Conservation (phyloP, 2,797 vertebrate genomes). For the Sebastiscus tertius region DNA sequence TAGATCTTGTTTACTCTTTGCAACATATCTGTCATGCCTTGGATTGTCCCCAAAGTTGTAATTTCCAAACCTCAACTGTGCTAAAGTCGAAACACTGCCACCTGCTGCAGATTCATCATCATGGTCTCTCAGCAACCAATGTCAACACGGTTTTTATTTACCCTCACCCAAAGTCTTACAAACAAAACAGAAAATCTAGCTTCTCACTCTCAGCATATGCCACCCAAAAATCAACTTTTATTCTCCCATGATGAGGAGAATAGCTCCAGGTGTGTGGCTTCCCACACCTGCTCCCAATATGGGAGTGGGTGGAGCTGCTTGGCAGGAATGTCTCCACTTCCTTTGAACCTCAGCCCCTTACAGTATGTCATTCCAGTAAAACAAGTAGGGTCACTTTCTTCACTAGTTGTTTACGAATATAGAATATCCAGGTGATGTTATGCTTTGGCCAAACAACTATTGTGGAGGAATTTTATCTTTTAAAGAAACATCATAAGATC, state of each 20-base stretch:
- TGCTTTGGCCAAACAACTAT: not conserved
- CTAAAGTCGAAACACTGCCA: constrained; percentile 39
- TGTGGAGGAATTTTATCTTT: not conserved
- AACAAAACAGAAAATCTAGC: too few species aligned
- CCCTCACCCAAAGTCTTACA: fast-evolving
- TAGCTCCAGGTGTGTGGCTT: not conserved
- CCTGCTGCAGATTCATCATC: constrained; percentile 51
- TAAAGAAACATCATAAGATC: not conserved
- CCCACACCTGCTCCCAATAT: too few species aligned
- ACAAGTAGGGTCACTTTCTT: not conserved
- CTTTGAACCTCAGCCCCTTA: fast-evolving
- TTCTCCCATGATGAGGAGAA: not conserved
- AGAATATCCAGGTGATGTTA: not conserved
- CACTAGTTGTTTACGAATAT: not conserved
- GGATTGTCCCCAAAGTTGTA: not conserved
- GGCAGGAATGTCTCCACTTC: not conserved
- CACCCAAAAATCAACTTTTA: not conserved
- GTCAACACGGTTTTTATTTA: not conserved
- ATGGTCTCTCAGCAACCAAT: not conserved
- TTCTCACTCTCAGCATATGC: not conserved
- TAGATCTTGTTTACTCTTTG: not conserved
- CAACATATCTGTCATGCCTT: not conserved
- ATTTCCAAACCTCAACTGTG: not conserved
- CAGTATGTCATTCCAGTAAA: not conserved
- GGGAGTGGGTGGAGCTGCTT: too few species aligned